Base-by-base conservation (phyloP, 2,797 vertebrate species). In the Epinephelus awoara region DNA sequence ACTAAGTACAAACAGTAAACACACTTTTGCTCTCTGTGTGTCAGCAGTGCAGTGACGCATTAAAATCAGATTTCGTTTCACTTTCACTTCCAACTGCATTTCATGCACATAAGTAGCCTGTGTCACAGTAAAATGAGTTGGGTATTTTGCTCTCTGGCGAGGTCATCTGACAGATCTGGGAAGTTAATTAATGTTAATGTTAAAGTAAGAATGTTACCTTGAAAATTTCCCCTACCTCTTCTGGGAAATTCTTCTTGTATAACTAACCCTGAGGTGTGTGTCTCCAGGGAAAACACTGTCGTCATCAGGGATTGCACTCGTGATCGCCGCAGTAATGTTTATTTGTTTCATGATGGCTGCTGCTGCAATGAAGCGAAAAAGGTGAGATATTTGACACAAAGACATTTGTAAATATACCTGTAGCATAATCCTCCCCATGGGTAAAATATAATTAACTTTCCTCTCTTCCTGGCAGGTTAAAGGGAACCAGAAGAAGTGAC, bases 241-340 rank as follows among this genome's bases (percentile, higher is more conserved):
- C 34, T 21, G 34, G 3, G 2, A 13, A 8, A 50, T 62, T 12
- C 12, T 56, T 58, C 7, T 27, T 51, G 56, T 8, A 2, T 50
- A 11, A 15, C 42, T 79, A 13, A 80, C 69, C 12, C 1, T 27
- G 5, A 72, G 29, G 1, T 80, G 17, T 66, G 50, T 71, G 8
- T 71, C 27, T 58, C 15, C 13, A 78, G 88, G n/a, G 11, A 11
- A 14, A 0, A 1, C 1, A 5, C 11, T 0, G 5, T 23, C 59
- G 3, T 0, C 0, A 0, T 11, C 8, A 1, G 27, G 2, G 11
- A 4, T 59, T 2, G 21, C 67, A 6, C 0, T 75, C 0, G 5
- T 64, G 0, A 8, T 75, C 4, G 0, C 0, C 3, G 0, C n/a
- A 5, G 0, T 50, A 0, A 0, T 76, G 0, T 0, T 44, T 0